Evolutionary conservation across 2,113 vertebrate species (phyloP).

Genomic region (Platycercus adscitus): DNA sequence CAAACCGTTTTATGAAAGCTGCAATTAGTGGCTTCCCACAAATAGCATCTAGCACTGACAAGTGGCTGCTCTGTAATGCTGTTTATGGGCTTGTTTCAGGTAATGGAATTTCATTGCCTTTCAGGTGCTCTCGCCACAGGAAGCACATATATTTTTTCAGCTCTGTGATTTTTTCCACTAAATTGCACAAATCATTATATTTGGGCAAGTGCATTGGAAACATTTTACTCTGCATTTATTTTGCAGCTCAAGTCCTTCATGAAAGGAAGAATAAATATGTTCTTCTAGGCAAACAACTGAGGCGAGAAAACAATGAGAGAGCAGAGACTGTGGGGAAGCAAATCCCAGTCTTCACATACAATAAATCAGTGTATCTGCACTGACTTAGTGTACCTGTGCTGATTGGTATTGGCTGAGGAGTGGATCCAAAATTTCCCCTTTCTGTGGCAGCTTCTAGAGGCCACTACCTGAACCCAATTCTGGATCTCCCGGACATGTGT

Average conservation of each 20-base stretch:
- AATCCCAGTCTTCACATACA: background rate
- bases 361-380: background rate
- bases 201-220: slow-evolving; percentile 55
- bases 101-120: slow-evolving; percentile 58
- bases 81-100: slow-evolving; percentile 50
- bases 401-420: background rate
- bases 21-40: slow-evolving; percentile 79
- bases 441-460: background rate
- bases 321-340: background rate
- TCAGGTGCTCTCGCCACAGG: slow-evolving; percentile 45
- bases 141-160: slow-evolving; percentile 45
- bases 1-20: slow-evolving; percentile 67
- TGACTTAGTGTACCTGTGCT: background rate
- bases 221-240: slow-evolving; percentile 29
- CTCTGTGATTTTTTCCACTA: slow-evolving; percentile 52
- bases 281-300: background rate
- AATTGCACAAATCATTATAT: slow-evolving; percentile 36
- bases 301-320: background rate
- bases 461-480: background rate
- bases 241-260: background rate
- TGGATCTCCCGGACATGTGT: accelerated
- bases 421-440: background rate
- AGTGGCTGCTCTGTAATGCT: slow-evolving; percentile 52
- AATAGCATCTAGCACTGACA: slow-evolving; percentile 60
- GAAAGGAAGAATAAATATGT: background rate